Percentiles rank a stretch among this genome's conserved stretches.
Conservation (phyloP, 2,113 vertebrate genomes). For the Dromiciops gliroides region DNA sequence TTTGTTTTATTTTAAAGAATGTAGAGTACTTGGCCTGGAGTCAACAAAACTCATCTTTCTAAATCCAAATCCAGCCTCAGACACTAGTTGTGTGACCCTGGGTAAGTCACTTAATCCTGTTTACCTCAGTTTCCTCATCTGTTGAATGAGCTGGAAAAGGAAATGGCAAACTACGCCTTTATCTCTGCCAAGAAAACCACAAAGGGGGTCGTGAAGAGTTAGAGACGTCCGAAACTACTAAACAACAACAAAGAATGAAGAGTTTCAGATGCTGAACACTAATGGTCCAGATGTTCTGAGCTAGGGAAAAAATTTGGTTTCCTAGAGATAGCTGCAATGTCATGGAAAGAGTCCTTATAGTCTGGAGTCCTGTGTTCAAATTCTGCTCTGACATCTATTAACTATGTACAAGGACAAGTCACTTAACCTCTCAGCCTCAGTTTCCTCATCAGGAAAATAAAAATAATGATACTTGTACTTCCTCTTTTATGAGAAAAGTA, state of each 20-base stretch:
- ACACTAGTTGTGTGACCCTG: not conserved
- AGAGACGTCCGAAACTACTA: too few relatives aligned
- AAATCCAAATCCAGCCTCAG: too few relatives aligned
- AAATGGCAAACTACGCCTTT: too few relatives aligned
- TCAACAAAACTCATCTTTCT: too few relatives aligned
- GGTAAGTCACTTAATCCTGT: not conserved
- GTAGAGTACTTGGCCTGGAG: not conserved
- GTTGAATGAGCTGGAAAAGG: too few relatives aligned
- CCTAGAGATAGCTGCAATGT: not conserved
- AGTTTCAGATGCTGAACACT: not conserved
- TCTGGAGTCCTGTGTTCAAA: not conserved
- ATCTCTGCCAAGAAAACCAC: not conserved
- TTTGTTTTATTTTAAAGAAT: not conserved
- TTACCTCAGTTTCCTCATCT: too few relatives aligned
- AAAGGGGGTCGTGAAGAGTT: not conserved
- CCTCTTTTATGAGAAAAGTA: not conserved
- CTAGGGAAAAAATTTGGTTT: not conserved
- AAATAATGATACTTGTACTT: not conserved
- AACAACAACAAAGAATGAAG: not conserved
- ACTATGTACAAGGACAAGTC: not conserved
- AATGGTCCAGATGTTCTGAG: not conserved
- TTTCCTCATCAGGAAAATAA: not conserved
- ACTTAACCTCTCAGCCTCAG: not conserved
- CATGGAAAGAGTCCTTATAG: not conserved
- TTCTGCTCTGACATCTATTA: not conserved